These are phyloP conservation scores for Macropus fuliginosus DNA, from an alignment of 2,797 vertebrate species.

Conservation along the genomic window DNA sequence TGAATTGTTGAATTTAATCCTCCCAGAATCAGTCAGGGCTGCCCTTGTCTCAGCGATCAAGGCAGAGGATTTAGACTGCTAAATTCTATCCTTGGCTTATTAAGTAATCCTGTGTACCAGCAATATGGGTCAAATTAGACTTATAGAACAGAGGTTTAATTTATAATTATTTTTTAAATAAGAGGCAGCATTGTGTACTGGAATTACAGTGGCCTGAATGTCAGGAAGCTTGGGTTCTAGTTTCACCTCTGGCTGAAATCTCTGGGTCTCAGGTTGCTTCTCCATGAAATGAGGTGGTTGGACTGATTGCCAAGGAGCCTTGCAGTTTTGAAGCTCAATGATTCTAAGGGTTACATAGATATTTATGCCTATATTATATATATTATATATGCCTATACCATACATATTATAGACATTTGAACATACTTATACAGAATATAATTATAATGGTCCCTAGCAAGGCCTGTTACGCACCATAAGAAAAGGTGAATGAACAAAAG, in stretches of 20 bases:
- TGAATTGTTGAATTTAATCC: neutral
- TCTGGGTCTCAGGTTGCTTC: neutral
- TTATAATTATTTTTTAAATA: neutral
- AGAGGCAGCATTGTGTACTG: neutral
- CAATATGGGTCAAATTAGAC: neutral
- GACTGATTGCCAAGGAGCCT: neutral
- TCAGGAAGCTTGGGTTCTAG: neutral
- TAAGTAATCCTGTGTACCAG: neutral
- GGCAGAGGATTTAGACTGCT: neutral
- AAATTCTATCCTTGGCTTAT: neutral
- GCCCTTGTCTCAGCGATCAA: neutral
- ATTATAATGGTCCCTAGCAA: neutral
- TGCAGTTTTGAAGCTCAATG: neutral
- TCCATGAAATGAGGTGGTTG: neutral
- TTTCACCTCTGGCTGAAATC: neutral
- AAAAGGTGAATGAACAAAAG: neutral
- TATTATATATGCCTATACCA: neutral
- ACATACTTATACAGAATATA: neutral
- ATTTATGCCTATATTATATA: neutral
- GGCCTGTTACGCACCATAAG: neutral
- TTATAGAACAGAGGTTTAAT: neutral
- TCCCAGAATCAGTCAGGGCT: neutral
- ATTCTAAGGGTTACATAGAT: neutral
- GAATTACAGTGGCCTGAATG: neutral
- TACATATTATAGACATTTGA: neutral